Base-by-base conservation (phyloP, 1,140 invertebrate species). In the Meloidogyne floridensis region DNA sequence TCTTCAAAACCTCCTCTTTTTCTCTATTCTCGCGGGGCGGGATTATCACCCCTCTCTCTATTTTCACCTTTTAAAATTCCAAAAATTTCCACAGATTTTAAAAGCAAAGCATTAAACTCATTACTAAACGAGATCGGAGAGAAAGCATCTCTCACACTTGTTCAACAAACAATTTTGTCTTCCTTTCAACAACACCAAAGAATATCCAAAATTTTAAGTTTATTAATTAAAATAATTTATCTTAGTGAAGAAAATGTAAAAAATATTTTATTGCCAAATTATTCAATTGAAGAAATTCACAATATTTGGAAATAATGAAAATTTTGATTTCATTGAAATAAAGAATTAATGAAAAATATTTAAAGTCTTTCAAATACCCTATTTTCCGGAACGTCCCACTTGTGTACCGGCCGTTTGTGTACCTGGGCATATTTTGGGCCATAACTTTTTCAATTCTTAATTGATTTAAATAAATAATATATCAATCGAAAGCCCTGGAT, bases 231-330 rank as follows among this genome's bases (percentile, higher is more conserved):
- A 9, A 47, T 79, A 20, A 71, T 42, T 11, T 8, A 20, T n/a
- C 6, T 42, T 18, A 72, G 65, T 8, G 56, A 54, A 72, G 77
- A 72, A 6, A 20, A 43, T 32, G 32, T 79, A 20, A 65, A n/a
- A 15, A 47, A 8, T 0, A 69, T 18, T 13, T 72, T 79, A n/a
- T 71, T 79, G 9, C 56, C 77, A 5, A 51, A 32, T 11, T 15
- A 47, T 79, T 71, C 77, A 43, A 10, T 79, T 18, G 77, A 79
- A 71, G n/a, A 71, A 65, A 71, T 79, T 51, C 59, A 51, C 5
- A 53, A 43, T 13, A 43, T 79, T 47, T 79, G 76, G 76, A 18
- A 43, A 47, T 0, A 47, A 47, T 47, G 32, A 32, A 32, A 32
- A 32, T 32, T 32, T 32, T 32, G 32, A 32, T 32, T 20, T 20